Evolutionary conservation across 2,113 vertebrate species (phyloP), one percentile per base, ranked within the genome.

Genomic region (Scomber colias): DNA sequence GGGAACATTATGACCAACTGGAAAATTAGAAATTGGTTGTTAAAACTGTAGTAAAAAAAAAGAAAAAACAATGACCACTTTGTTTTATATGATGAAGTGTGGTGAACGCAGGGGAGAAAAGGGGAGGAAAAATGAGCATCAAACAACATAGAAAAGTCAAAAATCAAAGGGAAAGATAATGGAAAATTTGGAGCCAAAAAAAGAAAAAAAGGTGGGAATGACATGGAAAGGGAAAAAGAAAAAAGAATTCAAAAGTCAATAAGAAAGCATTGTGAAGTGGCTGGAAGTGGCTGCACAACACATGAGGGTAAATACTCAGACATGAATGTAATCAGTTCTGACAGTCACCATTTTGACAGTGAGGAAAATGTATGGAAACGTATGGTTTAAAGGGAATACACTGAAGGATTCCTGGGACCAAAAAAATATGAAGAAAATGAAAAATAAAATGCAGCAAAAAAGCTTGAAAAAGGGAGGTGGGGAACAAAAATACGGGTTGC

Each of bases 401-500:
- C 68, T 64, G 69, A 67, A 81, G 77, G 85, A 83, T 61, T 89
- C 77, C 79, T 87, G 82, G 81, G 82, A 84, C 45, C 62, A 79
- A 72, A 84, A 57, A 75, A 80, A 78, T 72, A 81, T n/a, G 12
- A 45, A 75, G 60, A 83, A 72, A 76, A 77, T 3, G 83, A 79
- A 2, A 81, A 85, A 75, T 46, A 71, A 77, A 79, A 87, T 70
- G 70, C 66, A 89, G 70, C 54, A 83, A 84, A 59, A 84, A 70
- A 55, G 46, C 63, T 76, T 71, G 57, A 83, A 85, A 89, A 83
- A 44, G 77, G 86, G 71, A 83, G 76, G 82, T 59, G 74, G 75
- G 27, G 77, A 86, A 82, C 74, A 90, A 88, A 90, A 91, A 85
- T 75, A 81, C 6, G 75, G 71, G 86, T 88, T 86, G 88, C 85